A percentile compares a stretch with the other conserved stretches of the same genome.
phyloP scores from a whole-genome alignment of 1,140 invertebrate genomes.

The Bathynomus jamesi region DNA sequence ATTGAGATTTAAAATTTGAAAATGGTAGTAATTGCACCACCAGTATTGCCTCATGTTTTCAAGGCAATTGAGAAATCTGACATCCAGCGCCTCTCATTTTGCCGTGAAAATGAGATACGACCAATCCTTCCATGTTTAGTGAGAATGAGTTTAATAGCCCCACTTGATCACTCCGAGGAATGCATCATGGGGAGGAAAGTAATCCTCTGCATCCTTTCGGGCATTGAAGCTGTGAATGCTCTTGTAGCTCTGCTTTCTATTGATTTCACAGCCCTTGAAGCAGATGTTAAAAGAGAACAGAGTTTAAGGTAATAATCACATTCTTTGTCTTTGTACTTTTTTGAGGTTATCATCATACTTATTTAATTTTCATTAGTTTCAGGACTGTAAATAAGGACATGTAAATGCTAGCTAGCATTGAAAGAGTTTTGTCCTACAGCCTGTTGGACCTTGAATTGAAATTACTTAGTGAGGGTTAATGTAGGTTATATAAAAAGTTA shows the following conservation, averaged over 20 bases:
- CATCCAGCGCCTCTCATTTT: slow-evolving; percentile 59
- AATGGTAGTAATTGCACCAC: slow-evolving; percentile 5
- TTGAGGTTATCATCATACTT: too few species aligned
- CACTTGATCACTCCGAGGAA: slow-evolving; percentile 71
- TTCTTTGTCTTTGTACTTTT: too few species aligned
- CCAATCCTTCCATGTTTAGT: slow-evolving; percentile 84
- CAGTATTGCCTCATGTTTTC: slow-evolving; percentile 58
- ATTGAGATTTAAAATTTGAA: too few species aligned
- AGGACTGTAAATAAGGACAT: too few species aligned
- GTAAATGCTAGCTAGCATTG: too few species aligned
- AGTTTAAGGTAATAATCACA: not conserved
- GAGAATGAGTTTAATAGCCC: slow-evolving; percentile 82
- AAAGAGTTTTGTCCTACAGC: too few species aligned
- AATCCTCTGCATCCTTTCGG: slow-evolving; percentile 77
- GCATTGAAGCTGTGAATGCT: slow-evolving; percentile 87
- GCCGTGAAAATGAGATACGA: slow-evolving; percentile 63
- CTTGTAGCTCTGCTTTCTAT: slow-evolving; percentile 87
- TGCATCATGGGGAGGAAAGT: slow-evolving; percentile 77
- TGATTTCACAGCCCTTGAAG: slow-evolving; percentile 86
- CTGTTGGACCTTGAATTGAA: too few species aligned
- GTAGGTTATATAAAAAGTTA: too few species aligned
- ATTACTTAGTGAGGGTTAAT: too few species aligned
- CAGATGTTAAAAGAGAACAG: slow-evolving; percentile 64
- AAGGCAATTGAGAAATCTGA: slow-evolving; percentile 69
- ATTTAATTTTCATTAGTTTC: too few species aligned